Evolutionary conservation across 1,140 invertebrate genomes (phyloP).

Genomic region (Acromyrmex heyeri): DNA sequence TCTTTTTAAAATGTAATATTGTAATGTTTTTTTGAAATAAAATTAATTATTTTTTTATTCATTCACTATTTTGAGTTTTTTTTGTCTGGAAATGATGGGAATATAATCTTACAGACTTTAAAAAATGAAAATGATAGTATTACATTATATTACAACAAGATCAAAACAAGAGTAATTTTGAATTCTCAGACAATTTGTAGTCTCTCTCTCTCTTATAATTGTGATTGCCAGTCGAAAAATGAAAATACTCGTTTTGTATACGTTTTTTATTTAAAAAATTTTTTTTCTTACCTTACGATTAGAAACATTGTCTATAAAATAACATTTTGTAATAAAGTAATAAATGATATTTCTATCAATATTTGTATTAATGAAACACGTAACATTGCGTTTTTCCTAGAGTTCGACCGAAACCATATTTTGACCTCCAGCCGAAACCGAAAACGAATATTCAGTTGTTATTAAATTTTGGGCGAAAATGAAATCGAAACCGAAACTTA

Average conservation of each 20-base stretch:
- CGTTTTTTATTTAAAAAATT: neutral
- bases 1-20: too few relatives aligned
- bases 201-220: constrained; percentile 18
- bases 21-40: neutral
- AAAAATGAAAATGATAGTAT: neutral
- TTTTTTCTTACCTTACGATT: neutral
- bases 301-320: neutral
- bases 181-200: constrained; percentile 50
- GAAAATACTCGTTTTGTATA: constrained; percentile 10
- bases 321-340: neutral
- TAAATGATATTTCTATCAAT: neutral
- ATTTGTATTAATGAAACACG: neutral
- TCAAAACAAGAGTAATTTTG: constrained; percentile 46
- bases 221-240: constrained; percentile 11
- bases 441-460: too few relatives aligned
- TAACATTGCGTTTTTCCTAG: too few relatives aligned
- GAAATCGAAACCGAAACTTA: too few relatives aligned
- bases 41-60: neutral
- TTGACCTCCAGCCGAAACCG: too few relatives aligned
- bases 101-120: neutral
- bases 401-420: too few relatives aligned
- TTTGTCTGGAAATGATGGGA: neutral
- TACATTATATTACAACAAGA: constrained; percentile 28
- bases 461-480: too few relatives aligned
- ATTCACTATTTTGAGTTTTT: neutral